Evolutionary conservation across 2,113 vertebrate genomes (phyloP), one percentile per base, ranked within the genome.

Genomic region (Dasypus novemcinctus): DNA sequence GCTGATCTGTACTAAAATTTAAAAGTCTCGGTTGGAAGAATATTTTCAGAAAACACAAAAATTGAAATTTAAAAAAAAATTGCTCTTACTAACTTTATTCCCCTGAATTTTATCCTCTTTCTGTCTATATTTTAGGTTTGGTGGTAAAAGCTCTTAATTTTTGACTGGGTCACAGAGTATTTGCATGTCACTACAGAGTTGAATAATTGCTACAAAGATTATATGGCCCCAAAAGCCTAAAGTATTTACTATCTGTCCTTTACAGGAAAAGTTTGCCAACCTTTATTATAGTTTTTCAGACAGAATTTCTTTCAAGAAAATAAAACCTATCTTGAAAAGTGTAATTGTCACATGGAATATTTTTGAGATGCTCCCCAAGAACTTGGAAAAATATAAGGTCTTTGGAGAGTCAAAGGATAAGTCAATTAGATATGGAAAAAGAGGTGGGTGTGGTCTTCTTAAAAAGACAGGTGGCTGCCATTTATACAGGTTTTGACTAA

Each of bases 301-400:
- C n/a, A 95, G 38, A 84, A 68, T 94, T 81, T 31, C 38, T 1
- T 91, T 92, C 7, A 69, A 80, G 46, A 83, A 95, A 82, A 57
- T 87, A 86, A 97, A 90, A 82, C 6, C 79, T 87, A 25, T 83
- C 54, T 74, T 59, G 23, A 81, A 90, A 92, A 92, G 68, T 92
- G 27, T 90, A n/a, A 81, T 2, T 72, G 57, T 93, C 75, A 82
- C 46, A 61, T 92, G 36, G 12, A 38, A 52, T 89, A 69, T 80
- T 72, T 81, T 41, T 95, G 74, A 75, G 41, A 43, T 85, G 59
- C 61, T 74, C 49, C n/a, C 36, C 2, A 33, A 46, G 49, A 80
- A 90, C 31, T 75, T 92, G 61, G 29, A 86, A 87, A 75, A 72
- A 83, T 89, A 23, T 68, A 80, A 80, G 46, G 20, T 78, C 33